phyloP scores from a whole-genome alignment of 1,140 invertebrate genomes.

The Steinernema khuongi region DNA sequence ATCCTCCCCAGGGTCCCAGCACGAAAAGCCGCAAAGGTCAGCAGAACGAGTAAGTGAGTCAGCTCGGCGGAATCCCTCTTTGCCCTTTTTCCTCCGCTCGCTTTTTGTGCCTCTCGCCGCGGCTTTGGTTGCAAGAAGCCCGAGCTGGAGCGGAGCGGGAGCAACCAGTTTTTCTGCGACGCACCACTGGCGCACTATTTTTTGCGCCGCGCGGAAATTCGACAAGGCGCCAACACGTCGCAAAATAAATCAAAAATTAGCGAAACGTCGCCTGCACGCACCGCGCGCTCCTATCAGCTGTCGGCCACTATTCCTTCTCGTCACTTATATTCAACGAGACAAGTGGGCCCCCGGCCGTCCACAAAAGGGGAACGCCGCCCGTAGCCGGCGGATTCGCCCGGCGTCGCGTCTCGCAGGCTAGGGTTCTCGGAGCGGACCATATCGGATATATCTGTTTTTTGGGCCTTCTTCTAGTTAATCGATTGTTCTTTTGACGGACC shows the following conservation, averaged over 20 bases:
- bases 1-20: no score
- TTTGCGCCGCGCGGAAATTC: slow-evolving; percentile 5
- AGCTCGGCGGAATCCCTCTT: no score
- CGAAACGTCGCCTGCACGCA: not conserved
- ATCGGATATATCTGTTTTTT: no score
- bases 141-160: no score
- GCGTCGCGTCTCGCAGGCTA: not conserved
- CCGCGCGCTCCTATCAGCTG: not conserved
- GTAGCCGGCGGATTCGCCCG: not conserved
- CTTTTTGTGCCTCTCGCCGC: no score
- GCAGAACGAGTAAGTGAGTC: no score
- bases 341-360: not conserved
- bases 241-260: slow-evolving; percentile 15
- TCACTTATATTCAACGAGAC: slow-evolving; percentile 1
- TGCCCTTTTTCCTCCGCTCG: no score
- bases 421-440: not conserved
- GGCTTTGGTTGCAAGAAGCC: no score
- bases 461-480: no score
- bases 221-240: slow-evolving; percentile 14
- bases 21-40: no score
- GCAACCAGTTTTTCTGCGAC: slow-evolving; percentile 4
- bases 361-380: not conserved
- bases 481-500: no score
- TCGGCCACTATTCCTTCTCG: not conserved
- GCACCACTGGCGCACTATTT: slow-evolving; percentile 4